Conservation (phyloP, 2,888 invertebrate species). For the Mylabris sibirica region DNA sequence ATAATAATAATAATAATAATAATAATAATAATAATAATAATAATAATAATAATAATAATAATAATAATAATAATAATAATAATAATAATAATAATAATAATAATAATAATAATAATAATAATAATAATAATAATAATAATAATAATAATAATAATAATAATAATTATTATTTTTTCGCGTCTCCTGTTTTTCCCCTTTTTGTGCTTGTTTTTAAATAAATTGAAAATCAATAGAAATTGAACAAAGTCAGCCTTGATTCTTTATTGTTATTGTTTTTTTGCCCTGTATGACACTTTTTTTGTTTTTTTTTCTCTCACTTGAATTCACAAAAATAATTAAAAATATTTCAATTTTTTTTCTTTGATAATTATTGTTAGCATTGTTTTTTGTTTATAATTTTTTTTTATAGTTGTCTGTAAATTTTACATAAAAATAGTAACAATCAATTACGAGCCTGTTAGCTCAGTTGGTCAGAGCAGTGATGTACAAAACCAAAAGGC, state of each 20-base stretch:
- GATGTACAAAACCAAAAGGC: too few species aligned
- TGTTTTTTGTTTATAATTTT: not conserved
- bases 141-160: not conserved
- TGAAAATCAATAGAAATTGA: not conserved
- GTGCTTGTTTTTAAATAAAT: not conserved
- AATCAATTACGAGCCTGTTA: too few species aligned
- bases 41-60: too few species aligned
- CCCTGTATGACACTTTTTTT: not conserved
- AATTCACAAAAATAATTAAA: not conserved
- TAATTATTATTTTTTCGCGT: not conserved
- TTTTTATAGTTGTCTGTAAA: not conserved
- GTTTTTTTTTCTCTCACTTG: not conserved
- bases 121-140: too few species aligned
- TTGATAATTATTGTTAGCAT: not conserved
- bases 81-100: too few species aligned
- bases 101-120: too few species aligned
- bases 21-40: too few species aligned
- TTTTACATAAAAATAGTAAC: too few species aligned
- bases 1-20: too few species aligned
- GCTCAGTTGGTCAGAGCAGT: too few species aligned
- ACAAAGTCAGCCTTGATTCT: constrained; percentile 2
- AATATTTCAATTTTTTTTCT: not conserved
- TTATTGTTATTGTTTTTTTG: not conserved
- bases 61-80: too few species aligned
- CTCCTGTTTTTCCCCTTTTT: not conserved